phyloP scores from a whole-genome alignment of 2,113 vertebrate genomes.

The Sinocyclocheilus rhinocerous region DNA sequence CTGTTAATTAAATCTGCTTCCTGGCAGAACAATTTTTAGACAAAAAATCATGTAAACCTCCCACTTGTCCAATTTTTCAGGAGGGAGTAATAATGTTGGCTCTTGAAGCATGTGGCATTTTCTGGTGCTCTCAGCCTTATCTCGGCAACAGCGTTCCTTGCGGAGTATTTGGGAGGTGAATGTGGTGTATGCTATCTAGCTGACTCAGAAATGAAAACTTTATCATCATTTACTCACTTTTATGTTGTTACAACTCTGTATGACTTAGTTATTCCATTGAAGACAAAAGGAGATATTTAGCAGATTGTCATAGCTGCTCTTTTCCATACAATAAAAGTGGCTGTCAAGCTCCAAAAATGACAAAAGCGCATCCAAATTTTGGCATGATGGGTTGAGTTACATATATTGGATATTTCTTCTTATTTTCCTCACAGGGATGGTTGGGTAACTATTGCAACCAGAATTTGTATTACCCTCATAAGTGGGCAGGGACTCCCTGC shows the following conservation, averaged over 20 bases:
- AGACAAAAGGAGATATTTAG: background rate
- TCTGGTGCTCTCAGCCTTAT: background rate
- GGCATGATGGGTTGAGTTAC: background rate
- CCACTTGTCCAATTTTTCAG: background rate
- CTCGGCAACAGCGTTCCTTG: background rate
- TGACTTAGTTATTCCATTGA: background rate
- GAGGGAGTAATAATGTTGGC: background rate
- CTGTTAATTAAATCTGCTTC: slow-evolving; percentile 6
- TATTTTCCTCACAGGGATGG: background rate
- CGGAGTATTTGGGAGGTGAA: background rate
- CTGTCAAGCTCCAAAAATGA: background rate
- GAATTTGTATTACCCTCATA: too few species aligned
- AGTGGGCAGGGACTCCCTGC: too few species aligned
- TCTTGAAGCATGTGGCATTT: background rate
- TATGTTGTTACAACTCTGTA: background rate
- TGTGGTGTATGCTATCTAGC: background rate
- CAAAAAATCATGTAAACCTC: background rate
- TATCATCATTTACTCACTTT: background rate
- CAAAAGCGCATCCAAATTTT: background rate
- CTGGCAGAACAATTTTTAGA: background rate
- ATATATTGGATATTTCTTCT: background rate
- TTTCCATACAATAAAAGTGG: background rate
- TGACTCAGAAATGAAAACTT: background rate
- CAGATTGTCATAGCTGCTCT: background rate
- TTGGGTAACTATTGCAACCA: background rate